Evolutionary conservation across 2,797 vertebrate species (phyloP).

Genomic region (Meda fulgida): DNA sequence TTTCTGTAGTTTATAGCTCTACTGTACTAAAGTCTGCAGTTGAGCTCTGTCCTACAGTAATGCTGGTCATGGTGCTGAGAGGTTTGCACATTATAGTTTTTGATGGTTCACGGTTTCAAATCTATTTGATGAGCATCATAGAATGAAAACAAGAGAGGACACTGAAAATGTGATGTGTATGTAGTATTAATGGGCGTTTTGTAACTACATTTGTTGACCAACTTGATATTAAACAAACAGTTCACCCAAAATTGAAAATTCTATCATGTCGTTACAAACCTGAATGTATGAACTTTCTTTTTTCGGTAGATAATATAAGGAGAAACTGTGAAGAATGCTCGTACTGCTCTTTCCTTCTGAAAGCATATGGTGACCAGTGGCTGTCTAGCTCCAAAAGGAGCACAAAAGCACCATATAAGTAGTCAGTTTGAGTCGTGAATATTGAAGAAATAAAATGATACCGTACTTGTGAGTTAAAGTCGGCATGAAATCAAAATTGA

Average conservation of each 20-base stretch:
- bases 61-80: constrained; percentile 7
- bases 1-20: constrained; percentile 18
- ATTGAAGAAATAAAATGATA: neutral
- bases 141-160: neutral
- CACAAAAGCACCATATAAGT: neutral
- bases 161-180: neutral
- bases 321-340: neutral
- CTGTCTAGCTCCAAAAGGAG: neutral
- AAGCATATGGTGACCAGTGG: neutral
- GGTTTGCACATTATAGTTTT: neutral
- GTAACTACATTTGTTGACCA: neutral
- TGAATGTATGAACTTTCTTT: too few species aligned
- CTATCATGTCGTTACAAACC: neutral
- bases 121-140: neutral
- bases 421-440: neutral
- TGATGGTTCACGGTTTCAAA: neutral
- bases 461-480: neutral
- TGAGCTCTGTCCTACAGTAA: constrained; percentile 2
- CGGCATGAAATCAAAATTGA: too few species aligned
- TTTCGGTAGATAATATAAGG: neutral
- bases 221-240: constrained; percentile 4
- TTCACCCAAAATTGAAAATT: neutral
- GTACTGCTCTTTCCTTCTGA: neutral
- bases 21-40: constrained; percentile 4
- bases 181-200: neutral